These are phyloP conservation scores for Axinella damicornis DNA, from an alignment of 37 sponge, comb jelly and placozoan species.

Conservation along the genomic window DNA sequence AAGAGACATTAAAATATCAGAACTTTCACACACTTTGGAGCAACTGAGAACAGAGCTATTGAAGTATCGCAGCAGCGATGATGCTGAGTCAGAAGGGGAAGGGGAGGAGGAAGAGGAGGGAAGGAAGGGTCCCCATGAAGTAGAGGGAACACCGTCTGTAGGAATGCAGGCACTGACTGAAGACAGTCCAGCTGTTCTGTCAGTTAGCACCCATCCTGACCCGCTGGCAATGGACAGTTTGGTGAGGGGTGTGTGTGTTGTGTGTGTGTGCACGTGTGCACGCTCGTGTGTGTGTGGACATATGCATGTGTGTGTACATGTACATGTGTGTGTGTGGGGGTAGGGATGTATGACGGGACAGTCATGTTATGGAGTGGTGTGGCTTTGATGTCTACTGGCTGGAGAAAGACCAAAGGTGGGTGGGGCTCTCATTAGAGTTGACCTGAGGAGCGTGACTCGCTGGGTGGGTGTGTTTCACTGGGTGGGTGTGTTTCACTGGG, in stretches of 20 bases:
- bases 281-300: too few relatives aligned
- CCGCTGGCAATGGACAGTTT: not conserved
- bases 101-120: not conserved
- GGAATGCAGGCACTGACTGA: not conserved
- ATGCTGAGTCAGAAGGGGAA: not conserved
- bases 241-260: too few relatives aligned
- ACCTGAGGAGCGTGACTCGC: not conserved
- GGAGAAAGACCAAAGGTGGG: not conserved
- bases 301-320: too few relatives aligned
- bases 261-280: too few relatives aligned
- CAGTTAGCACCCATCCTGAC: not conserved
- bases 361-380: too few relatives aligned
- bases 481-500: not conserved
- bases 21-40: conserved; percentile 3
- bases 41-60: conserved; percentile 13
- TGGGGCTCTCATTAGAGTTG: not conserved
- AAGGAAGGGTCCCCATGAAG: not conserved
- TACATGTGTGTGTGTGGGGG: too few relatives aligned
- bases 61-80: not conserved
- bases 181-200: conserved; percentile 16
- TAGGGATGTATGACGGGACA: too few relatives aligned
- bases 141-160: not conserved
- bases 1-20: conserved; percentile 14
- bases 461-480: not conserved
- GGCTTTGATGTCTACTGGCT: too few relatives aligned